A percentile compares a stretch with the other conserved stretches of the same genome.
phyloP scores from a whole-genome alignment of 2,113 vertebrate genomes.

The Numida meleagris region DNA sequence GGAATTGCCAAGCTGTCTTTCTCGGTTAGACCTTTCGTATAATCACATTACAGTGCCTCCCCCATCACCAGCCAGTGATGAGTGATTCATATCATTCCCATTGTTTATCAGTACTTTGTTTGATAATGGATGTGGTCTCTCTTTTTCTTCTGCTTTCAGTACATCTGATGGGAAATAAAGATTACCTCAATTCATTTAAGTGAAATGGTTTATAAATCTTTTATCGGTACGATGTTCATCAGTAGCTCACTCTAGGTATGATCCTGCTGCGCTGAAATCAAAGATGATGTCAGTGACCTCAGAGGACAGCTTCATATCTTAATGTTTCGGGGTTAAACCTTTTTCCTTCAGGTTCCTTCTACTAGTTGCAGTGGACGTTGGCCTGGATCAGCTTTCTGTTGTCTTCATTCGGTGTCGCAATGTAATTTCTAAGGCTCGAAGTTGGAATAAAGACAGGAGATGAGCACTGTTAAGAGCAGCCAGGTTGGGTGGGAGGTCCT shows the following conservation, averaged over 20 bases:
- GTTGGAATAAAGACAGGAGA: background rate
- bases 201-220: background rate
- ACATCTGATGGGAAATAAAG: background rate
- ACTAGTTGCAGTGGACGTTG: background rate
- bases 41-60: background rate
- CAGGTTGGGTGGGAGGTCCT: background rate
- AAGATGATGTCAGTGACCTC: background rate
- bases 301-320: background rate
- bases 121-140: background rate
- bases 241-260: background rate
- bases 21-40: fast-evolving
- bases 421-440: background rate
- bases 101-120: background rate
- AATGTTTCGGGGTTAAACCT: background rate
- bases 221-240: background rate
- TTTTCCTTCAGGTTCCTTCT: background rate
- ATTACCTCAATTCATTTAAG: background rate
- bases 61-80: background rate
- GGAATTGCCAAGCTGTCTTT: background rate
- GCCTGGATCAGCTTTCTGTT: background rate
- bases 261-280: background rate
- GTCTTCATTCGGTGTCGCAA: background rate
- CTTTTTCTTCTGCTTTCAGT: background rate
- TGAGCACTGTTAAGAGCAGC: background rate
- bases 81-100: background rate